Base-by-base conservation (phyloP, 2,797 vertebrate genomes). In the Myotis findleyi region DNA sequence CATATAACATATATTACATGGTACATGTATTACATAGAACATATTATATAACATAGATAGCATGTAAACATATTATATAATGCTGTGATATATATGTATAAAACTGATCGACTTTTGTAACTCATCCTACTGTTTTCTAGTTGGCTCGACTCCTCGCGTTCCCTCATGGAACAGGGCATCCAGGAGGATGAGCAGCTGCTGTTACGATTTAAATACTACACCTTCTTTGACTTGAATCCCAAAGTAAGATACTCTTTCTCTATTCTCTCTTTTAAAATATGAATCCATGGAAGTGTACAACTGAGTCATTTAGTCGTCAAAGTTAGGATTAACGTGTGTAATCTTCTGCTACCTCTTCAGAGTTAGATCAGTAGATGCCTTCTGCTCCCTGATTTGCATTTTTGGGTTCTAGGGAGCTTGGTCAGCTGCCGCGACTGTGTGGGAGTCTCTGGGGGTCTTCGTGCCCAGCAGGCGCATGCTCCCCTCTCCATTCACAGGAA, bases 151-250 rank as follows among this genome's bases (percentile, higher is more conserved):
- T 99, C 99, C 0, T 99, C 99, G 1, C 99, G 99, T 68, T 99
- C 99, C 0, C 99, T 99, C 7, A 99, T 99, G 99, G 99, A 99
- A 95, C 99, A 99, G 97, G 99, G 98, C 27, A 97, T 99, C 90
- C 98, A 98, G 93, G 99, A 99, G 47, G 99, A 99, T 0, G 99
- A 99, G 79, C 99, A 98, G 93, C 98, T 99, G 79, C 96, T 99
- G 92, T 97, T 99, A 57, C 99, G 99, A 94, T 99, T 99, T 98
- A 99, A 99, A 98, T 99, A 99, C 98, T 99, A 99, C 83, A 98
- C 99, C 96, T 99, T 99, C 98, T 99, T 99, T 97, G 99, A 99
- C 98, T 98, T 99, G 97, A 99, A 99, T 98, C 99, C 99, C 91
- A 99, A 99, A 98, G 99, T 99, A 99, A 99, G 98, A 98, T 49